Evolutionary conservation across 23 tunicate genomes (phyloP), one percentile per base, ranked within the genome.

Genomic region (Botrylloides violaceus): DNA sequence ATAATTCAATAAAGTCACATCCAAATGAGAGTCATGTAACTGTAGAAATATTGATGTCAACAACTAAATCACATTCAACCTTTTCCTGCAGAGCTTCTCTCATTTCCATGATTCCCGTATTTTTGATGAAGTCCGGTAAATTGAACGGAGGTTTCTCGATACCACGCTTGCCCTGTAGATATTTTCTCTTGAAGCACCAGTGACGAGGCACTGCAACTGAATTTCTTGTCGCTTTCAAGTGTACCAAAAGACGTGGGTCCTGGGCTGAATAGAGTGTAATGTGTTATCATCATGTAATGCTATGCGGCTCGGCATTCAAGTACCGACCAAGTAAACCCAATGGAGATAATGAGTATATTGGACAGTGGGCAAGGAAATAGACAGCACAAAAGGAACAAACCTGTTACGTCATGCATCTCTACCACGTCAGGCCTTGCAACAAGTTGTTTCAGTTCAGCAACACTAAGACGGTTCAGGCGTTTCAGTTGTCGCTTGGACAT

Each of bases 21-120:
- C n/a, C n/a, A n/a, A n/a, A n/a, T n/a, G n/a, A n/a, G n/a, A n/a
- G n/a, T n/a, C n/a, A n/a, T n/a, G n/a, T n/a, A n/a, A n/a, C n/a
- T n/a, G n/a, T n/a, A n/a, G n/a, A n/a, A n/a, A n/a, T n/a, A n/a
- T n/a, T n/a, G n/a, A n/a, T n/a, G n/a, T n/a, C n/a, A n/a, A n/a
- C n/a, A n/a, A n/a, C n/a, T n/a, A n/a, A n/a, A n/a, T n/a, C n/a
- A n/a, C n/a, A n/a, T 15, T 34, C 32, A 29, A 83, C 90, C 73
- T 94, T 94, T 49, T 94, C 96, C 55, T 94, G 99, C 39, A 94
- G 38, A 0, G 99, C 99, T 65, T 94, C 89, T 66, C 99, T 59
- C 99, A 94, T 94, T 56, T 94, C 99, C 92, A 84, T 94, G 53
- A 94, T 94, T 32, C 99, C 99, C 15, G 99, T 94, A 58, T 87